Evolutionary conservation across 2,113 vertebrate genomes (phyloP).

Genomic region (Gopherus flavomarginatus): DNA sequence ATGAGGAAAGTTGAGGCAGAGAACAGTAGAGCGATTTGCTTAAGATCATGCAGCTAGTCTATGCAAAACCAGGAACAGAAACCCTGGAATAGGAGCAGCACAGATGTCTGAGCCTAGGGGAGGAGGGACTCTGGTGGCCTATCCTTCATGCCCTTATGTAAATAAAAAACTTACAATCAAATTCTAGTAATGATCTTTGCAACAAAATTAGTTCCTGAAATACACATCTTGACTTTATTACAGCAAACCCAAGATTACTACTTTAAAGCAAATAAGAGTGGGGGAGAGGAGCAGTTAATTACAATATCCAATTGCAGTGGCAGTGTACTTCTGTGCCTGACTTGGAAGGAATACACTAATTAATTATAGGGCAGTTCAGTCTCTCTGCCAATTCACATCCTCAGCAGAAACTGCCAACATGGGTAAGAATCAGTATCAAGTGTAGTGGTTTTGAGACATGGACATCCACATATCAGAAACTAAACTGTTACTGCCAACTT

Average conservation of each 20-base stretch:
- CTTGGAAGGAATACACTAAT: neutral
- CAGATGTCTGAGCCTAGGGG: neutral
- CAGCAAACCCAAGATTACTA: neutral
- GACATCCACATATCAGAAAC: neutral
- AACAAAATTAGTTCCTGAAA: neutral
- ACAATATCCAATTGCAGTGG: neutral
- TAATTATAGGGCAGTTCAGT: too few species aligned
- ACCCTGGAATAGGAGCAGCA: neutral
- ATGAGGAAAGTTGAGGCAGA: neutral
- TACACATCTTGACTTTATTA: neutral
- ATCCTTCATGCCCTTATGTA: too few species aligned
- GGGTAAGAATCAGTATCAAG: neutral
- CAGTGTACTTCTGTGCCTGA: neutral
- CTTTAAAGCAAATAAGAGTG: neutral
- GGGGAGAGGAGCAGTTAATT: neutral
- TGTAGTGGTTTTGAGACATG: neutral
- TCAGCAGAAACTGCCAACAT: neutral
- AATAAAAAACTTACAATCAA: neutral
- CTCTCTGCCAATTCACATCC: neutral
- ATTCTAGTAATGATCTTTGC: neutral
- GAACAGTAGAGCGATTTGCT: neutral
- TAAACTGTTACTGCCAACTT: neutral
- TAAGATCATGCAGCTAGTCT: neutral
- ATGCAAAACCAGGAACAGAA: neutral
- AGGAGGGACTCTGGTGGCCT: neutral